Percentiles rank a stretch among this genome's conserved stretches.
Conservation (phyloP, 2,888 invertebrate species). For the Philonicus albiceps region DNA sequence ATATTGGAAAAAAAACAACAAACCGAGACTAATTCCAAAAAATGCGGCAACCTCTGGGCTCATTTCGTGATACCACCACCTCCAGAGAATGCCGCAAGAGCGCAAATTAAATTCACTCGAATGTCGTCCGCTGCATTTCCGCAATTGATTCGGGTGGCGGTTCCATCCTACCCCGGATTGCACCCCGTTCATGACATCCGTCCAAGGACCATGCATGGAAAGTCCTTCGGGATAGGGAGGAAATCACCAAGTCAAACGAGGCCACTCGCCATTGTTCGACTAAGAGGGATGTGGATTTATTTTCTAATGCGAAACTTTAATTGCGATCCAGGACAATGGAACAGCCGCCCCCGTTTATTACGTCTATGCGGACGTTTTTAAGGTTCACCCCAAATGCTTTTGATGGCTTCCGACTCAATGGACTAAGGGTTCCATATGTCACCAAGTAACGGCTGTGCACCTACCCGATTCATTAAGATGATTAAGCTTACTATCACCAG, state of each 20-base stretch:
- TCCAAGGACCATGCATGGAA: background rate
- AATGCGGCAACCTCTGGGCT: slow-evolving; percentile 28
- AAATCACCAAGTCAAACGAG: slow-evolving; percentile 36
- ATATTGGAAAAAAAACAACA: slow-evolving; percentile 24
- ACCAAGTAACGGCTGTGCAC: background rate
- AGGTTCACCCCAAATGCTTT: slow-evolving; percentile 21
- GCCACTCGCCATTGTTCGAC: slow-evolving; percentile 27
- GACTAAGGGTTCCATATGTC: slow-evolving; percentile 15
- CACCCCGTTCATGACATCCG: background rate
- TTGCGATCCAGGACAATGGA: slow-evolving; percentile 20
- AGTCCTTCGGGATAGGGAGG: slow-evolving; percentile 18
- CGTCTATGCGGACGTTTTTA: background rate
- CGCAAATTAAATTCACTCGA: slow-evolving; percentile 39
- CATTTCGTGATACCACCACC: slow-evolving; percentile 18
- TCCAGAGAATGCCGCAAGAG: slow-evolving; percentile 31
- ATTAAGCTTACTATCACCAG: background rate
- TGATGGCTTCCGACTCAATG: slow-evolving; percentile 4
- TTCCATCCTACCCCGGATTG: background rate
- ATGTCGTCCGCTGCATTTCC: slow-evolving; percentile 39
- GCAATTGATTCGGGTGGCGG: slow-evolving; percentile 20
- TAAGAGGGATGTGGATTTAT: slow-evolving; percentile 34
- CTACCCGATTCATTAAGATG: background rate
- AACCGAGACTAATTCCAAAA: slow-evolving; percentile 33
- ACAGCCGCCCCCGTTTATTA: slow-evolving; percentile 1
- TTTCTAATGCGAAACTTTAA: slow-evolving; percentile 42